Conservation (phyloP, 2,113 vertebrate species). For the Helogale parvula region DNA sequence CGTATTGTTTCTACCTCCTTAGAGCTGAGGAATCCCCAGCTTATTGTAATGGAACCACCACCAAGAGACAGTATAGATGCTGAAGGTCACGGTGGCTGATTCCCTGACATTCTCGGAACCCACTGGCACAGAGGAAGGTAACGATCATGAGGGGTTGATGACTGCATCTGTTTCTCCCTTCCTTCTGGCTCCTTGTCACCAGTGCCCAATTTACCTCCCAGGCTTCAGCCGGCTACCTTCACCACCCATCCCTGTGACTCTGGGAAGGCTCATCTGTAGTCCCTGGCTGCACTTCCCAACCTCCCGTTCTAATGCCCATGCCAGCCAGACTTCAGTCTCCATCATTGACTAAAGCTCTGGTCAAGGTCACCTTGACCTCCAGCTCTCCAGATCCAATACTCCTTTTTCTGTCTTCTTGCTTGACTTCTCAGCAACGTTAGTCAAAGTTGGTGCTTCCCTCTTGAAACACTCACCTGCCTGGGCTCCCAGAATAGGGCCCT, state of each 20-base stretch:
- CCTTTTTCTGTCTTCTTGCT: neutral
- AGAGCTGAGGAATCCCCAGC: neutral
- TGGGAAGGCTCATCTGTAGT: neutral
- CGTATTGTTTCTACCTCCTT: neutral
- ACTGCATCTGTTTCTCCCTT: neutral
- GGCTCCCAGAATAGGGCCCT: neutral
- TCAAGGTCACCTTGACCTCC: neutral
- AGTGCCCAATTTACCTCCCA: neutral
- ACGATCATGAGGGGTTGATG: neutral
- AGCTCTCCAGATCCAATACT: neutral
- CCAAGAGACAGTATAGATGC: neutral
- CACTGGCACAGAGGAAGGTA: neutral
- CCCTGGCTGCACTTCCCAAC: neutral
- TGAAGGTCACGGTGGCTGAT: neutral
- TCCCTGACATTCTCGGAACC: neutral
- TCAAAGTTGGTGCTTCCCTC: neutral
- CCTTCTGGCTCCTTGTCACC: neutral
- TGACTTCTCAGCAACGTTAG: neutral
- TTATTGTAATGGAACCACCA: neutral
- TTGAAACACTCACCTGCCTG: neutral
- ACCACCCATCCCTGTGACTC: neutral
- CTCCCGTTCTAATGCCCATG: no score
- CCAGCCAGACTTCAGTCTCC: neutral
- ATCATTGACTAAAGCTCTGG: neutral
- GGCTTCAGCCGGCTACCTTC: neutral